Base-by-base conservation (phyloP, 2,113 vertebrate species). In the Menura novaehollandiae region DNA sequence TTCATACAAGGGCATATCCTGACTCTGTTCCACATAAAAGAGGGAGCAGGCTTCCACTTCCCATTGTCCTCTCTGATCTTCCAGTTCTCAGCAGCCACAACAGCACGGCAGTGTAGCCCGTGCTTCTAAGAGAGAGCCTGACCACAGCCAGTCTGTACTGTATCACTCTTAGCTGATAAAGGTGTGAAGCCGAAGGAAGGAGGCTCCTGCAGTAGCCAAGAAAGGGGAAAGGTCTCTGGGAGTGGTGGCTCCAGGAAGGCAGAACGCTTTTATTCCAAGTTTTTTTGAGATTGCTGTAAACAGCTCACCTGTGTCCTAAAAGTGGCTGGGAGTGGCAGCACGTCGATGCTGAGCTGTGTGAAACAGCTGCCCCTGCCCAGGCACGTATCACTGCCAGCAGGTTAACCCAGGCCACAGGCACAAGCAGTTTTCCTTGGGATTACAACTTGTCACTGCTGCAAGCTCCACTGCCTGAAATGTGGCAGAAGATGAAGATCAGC, bases 281-380 rank as follows among this genome's bases (percentile, higher is more conserved):
- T 63, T 83, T 79, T 66, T 75, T 69, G 85, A 85, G 78, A 79
- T 63, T 86, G 74, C 51, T 89, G 27, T 72, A 90, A 91, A 93
- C 81, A 95, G 68, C 37, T 87, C 68, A 43, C 21, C 86, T 84
- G 86, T 84, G 89, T 56, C 89, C 91, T 91, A 60, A 87, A 91
- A 75, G 49, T 37, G 56, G 33, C 80, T 87, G 93, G 96, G 95
- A 95, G 89, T 85, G 91, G 94, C 93, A 82, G 84, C 81, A 85
- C 19, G 6, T 69, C 93, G 62, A 19, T 53, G 84, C 80, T 95
- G 91, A 95, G 86, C 68, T 85, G 73, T 63, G 60, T 86, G 63
- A 84, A 94, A 95, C 33, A 14, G 80, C 60, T 85, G 91, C 87
- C 89, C 94, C 60, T 94, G 94, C 87, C 76, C 89, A 89, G 91